A percentile compares a stretch with the other conserved stretches of the same genome.
phyloP scores from a whole-genome alignment of 2,888 invertebrate species.

The Lypha dubia region DNA sequence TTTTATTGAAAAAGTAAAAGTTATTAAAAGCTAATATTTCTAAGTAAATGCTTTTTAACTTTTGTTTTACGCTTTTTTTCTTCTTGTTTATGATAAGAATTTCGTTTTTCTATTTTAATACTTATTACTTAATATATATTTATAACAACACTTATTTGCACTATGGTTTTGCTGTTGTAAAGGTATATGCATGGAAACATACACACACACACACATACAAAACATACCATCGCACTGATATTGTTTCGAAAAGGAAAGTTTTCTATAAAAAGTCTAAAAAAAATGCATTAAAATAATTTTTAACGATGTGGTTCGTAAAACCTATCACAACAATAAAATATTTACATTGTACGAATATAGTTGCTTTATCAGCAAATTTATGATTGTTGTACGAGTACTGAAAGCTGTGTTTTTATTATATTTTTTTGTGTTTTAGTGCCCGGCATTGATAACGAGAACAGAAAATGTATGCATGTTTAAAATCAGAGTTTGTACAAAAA shows the following conservation, averaged over 20 bases:
- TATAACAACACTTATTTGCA: neutral
- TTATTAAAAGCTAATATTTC: conserved; percentile 20
- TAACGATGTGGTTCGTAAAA: conserved; percentile 21
- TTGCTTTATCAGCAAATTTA: conserved; percentile 29
- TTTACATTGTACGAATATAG: conserved; percentile 14
- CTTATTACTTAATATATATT: conserved; percentile 8
- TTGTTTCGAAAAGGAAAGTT: conserved; percentile 57
- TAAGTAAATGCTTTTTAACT: conserved; percentile 52
- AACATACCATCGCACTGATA: neutral
- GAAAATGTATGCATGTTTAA: neutral
- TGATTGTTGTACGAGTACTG: neutral
- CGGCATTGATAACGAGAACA: neutral
- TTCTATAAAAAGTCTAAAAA: conserved; percentile 46
- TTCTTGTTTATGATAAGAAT: conserved; percentile 47
- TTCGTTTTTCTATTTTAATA: conserved; percentile 1
- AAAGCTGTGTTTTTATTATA: neutral
- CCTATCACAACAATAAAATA: conserved; percentile 21
- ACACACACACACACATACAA: neutral
- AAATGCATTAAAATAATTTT: conserved; percentile 38
- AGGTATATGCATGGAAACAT: conserved; percentile 4
- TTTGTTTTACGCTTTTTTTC: conserved; percentile 33
- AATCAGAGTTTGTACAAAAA: too few relatives aligned
- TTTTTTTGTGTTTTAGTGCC: conserved; percentile 5
- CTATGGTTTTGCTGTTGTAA: conserved; percentile 27
- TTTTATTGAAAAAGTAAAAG: conserved; percentile 26